phyloP scores from a whole-genome alignment of 2,113 vertebrate species.

The Aegypius monachus region DNA sequence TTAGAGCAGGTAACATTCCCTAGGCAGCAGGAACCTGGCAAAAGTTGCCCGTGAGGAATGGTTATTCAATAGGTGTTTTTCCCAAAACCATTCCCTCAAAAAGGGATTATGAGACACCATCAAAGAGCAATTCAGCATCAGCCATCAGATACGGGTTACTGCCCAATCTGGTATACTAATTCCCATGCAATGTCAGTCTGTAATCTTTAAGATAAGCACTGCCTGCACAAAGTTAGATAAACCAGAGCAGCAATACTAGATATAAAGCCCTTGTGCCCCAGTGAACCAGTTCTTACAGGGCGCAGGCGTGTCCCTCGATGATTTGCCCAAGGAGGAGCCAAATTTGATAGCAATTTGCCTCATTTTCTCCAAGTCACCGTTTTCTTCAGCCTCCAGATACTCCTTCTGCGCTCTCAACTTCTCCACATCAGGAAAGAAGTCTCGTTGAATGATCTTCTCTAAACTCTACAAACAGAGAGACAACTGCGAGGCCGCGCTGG shows the following conservation, averaged over 20 bases:
- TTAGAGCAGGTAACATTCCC: background rate
- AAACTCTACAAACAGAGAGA: slow-evolving; percentile 71
- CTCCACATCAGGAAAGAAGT: slow-evolving; percentile 95
- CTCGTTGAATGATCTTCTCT: slow-evolving; percentile 92
- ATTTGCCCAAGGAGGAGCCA: slow-evolving; percentile 84
- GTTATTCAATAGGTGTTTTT: background rate
- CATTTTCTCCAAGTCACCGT: slow-evolving; percentile 91
- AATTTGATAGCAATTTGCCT: slow-evolving; percentile 93
- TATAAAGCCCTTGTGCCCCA: background rate
- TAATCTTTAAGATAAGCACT: background rate
- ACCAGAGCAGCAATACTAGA: background rate
- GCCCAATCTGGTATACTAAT: background rate
- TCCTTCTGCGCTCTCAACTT: slow-evolving; percentile 93
- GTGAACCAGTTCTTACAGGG: slow-evolving; percentile 79
- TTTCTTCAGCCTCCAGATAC: slow-evolving; percentile 94
- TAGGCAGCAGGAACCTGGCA: background rate
- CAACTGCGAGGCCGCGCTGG: rapidly evolving
- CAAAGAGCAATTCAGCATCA: background rate
- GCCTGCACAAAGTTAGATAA: background rate
- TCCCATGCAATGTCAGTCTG: rapidly evolving
- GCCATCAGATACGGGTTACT: background rate
- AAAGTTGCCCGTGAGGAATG: background rate
- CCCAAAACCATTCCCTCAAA: background rate
- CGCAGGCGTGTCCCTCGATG: slow-evolving; percentile 80
- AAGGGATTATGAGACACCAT: background rate